These are phyloP conservation scores for Pangasius krempfi DNA, from an alignment of 2,797 vertebrate species.

Conservation along the genomic window DNA sequence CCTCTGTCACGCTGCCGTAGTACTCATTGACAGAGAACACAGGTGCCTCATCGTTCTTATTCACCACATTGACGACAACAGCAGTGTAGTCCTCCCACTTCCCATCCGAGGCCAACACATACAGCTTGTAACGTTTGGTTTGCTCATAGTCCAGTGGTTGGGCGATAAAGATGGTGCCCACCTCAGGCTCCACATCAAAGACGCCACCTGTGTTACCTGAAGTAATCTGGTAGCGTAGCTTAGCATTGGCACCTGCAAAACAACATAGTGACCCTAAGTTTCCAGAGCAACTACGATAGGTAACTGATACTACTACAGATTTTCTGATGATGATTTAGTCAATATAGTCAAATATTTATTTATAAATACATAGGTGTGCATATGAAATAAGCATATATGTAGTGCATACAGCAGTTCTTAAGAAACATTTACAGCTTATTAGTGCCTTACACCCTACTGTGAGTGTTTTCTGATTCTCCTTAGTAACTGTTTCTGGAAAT, in stretches of 20 bases:
- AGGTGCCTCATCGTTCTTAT: conserved; percentile 90
- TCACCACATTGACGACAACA: conserved; percentile 80
- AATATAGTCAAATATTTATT: background rate
- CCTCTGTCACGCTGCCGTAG: conserved; percentile 86
- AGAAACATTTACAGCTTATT: background rate
- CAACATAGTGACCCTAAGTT: background rate
- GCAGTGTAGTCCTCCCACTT: conserved; percentile 88
- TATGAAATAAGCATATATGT: background rate
- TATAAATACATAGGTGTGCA: background rate
- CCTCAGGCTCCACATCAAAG: conserved; percentile 86
- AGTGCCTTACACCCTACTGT: background rate
- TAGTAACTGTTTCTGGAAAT: background rate
- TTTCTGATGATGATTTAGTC: background rate
- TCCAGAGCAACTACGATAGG: background rate
- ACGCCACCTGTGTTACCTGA: conserved; percentile 84
- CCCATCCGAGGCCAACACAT: conserved; percentile 86
- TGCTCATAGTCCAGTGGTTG: conserved; percentile 88
- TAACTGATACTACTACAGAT: background rate
- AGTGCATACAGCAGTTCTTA: background rate
- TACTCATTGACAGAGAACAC: conserved; percentile 87
- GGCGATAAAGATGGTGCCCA: conserved; percentile 85
- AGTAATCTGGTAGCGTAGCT: conserved; percentile 89
- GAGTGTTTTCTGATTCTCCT: background rate
- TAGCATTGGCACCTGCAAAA: conserved; percentile 83
- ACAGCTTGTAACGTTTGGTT: conserved; percentile 84